Base-by-base conservation (phyloP, 2,113 vertebrate genomes). In the Macaca nemestrina region DNA sequence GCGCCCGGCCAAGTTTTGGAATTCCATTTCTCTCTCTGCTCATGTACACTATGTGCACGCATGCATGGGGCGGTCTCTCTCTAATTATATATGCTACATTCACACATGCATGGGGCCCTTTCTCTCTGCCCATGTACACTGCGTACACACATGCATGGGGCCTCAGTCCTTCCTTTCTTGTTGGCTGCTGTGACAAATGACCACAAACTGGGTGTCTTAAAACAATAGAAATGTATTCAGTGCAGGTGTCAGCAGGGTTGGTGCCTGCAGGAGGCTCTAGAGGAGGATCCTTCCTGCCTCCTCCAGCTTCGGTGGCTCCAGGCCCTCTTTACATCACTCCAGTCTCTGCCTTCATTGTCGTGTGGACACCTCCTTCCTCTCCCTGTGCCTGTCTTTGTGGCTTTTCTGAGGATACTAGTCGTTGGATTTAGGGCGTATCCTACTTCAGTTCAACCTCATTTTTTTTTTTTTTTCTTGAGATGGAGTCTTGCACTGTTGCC, bases 121-220 rank as follows among this genome's bases (percentile, higher is more conserved):
- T 40, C 40, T 40, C 40, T 40, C 40, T 40, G 40, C 40, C 40
- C 40, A 40, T 40, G 40, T 40, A 40, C 12, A 14, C 32, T 23
- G 11, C 8, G 0, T 16, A 6, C 0, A 22, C 7, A 1, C 14
- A 0, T 10, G 45, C 7, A 3, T 25, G 8, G 27, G 4, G 4
- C 32, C 8, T 57, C 14, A 3, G 25, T 40, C 25, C 25, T 70
- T 4, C 23, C n/a, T 64, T 88, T 68, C 50, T 40, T 57, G 32
- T 16, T 59, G 38, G 38, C 45, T 5, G 8, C 70, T 11, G 5
- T 45, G 18, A 75, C 55, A 50, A 59, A 61, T 48, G 22, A 45
- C 67, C 17, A 23, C 57, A 35, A 16, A 23, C 87, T 45, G 16
- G 57, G 8, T 14, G 10, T 8, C 23, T 57, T 30, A 43, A 11